Conservation (phyloP, 1,140 invertebrate genomes). For the Neodiprion fabricii region DNA sequence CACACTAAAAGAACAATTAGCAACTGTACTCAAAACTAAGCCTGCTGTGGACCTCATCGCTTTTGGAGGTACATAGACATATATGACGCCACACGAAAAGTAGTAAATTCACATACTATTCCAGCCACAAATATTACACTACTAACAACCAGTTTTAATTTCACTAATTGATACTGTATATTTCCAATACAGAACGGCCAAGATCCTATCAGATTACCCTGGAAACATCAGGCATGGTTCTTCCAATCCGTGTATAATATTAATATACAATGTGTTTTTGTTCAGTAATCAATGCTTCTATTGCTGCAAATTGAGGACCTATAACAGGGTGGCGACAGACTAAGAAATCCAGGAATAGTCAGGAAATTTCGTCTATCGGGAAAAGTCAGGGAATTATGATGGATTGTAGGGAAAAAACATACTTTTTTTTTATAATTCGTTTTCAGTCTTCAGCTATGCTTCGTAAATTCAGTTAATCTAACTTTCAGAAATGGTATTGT, state of each 20-base stretch:
- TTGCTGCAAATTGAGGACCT: no score
- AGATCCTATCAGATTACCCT: conserved; percentile 31
- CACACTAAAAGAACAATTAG: conserved; percentile 49
- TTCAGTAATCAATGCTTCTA: neutral
- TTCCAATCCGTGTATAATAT: conserved; percentile 13
- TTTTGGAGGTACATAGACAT: conserved; percentile 40
- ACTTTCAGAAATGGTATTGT: no score
- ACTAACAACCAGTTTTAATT: conserved; percentile 9
- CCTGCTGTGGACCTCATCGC: conserved; percentile 47
- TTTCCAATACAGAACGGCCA: conserved; percentile 25
- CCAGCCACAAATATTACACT: conserved; percentile 10
- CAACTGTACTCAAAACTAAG: conserved; percentile 52
- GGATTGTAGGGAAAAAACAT: no score
- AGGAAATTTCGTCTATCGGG: no score
- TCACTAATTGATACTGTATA: conserved; percentile 18
- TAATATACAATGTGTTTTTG: conserved; percentile 5
- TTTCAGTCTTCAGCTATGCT: no score
- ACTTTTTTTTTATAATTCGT: no score
- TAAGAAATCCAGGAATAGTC: no score
- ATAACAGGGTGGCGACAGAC: no score
- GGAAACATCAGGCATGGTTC: conserved; percentile 29
- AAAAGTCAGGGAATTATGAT: no score
- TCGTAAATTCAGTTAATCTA: no score
- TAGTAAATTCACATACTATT: neutral
- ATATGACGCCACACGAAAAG: neutral